Base-by-base conservation (phyloP, 2,113 vertebrate genomes). In the Piprites chloris region DNA sequence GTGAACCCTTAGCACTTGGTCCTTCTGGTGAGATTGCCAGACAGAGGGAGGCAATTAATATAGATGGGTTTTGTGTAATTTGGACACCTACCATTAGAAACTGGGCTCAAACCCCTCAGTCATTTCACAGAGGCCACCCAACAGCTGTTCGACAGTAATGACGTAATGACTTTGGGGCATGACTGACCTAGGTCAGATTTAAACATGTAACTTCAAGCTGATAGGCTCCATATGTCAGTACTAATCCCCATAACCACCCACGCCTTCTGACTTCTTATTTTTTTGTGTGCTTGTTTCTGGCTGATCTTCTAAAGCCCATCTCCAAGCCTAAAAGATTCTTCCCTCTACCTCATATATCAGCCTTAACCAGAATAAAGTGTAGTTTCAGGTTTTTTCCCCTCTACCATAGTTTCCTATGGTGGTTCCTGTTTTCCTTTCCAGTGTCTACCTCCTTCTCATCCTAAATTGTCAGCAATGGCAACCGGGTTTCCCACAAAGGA, bases 21-120 rank as follows among this genome's bases (percentile, higher is more conserved):
- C 68, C 61, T 85, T 74, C 68, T 88, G 88, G 66, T 49, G 63
- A 82, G 82, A 52, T 32, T 76, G 61, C 68, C 76, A 93, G 92
- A 94, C 77, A 95, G 3, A 77, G 71, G 59, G 85, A 74, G 62
- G 76, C 86, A 95, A 87, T 90, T 94, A 94, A 87, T 92, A 95
- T 66, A 95, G 89, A 95, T 72, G 69, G 77, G 61, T 89, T 95
- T 77, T 95, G 77, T 74, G 66, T 86, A 85, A 89, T 76, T 80
- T 89, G 95, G 93, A 95, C 78, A 95, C 85, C 94, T 92, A 87
- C 87, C 87, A 88, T 87, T 55, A 97, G 87, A 95, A 97, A 96
- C 89, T 93, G 89, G 89, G 89, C 91, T 94, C 92, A 96, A 73
- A 89, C 90, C 95, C 89, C 89, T 62, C 93, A 93, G 67, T 88